Base-by-base conservation (phyloP, 2,797 vertebrate genomes). In the Acipenser transmontanus region DNA sequence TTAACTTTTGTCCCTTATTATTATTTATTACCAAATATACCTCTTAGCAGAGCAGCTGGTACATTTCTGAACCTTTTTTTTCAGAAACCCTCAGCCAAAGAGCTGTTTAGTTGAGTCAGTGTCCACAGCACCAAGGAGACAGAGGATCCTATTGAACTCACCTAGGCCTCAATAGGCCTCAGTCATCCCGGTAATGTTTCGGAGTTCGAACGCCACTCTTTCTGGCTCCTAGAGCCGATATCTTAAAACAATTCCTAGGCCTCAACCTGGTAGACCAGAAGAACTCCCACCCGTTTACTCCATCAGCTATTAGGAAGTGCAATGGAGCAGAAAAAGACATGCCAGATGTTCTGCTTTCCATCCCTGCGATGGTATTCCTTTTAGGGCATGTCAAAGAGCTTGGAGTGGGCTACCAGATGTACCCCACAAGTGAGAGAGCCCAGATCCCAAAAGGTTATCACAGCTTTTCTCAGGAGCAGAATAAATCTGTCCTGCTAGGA, bases 271-370 rank as follows among this genome's bases (percentile, higher is more conserved):
- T 61, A 61, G 60, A 61, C 17, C 60, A 61, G 34, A 47, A 61
- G 8, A 47, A 61, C 60, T 61, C 60, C 60, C 60, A 34, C 60
- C 13, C 9, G n/a, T 34, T 61, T 47, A 34, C 60, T 61, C 60
- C 60, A 61, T 61, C 47, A 61, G 60, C 60, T 61, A 61, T 61
- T 61, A 61, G 17, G 60, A 61, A 61, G 60, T 34, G 34, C 17
- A 61, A 61, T 61, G 60, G 17, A 61, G 60, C 60, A 61, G 60
- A 61, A 61, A 61, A 61, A 61, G 60, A 61, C 17, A 61, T 61
- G 60, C 60, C 60, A 61, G 17, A 61, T 61, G 60, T 61, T 61
- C 60, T 47, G 60, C 4, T 61, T 61, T 61, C 17, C 6, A 61
- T 47, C 17, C 34, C 60, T 34, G 17, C 7, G 6, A 47, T 47